These are phyloP conservation scores for Lasius platythorax DNA, from an alignment of 2,888 invertebrate species.

Conservation along the genomic window DNA sequence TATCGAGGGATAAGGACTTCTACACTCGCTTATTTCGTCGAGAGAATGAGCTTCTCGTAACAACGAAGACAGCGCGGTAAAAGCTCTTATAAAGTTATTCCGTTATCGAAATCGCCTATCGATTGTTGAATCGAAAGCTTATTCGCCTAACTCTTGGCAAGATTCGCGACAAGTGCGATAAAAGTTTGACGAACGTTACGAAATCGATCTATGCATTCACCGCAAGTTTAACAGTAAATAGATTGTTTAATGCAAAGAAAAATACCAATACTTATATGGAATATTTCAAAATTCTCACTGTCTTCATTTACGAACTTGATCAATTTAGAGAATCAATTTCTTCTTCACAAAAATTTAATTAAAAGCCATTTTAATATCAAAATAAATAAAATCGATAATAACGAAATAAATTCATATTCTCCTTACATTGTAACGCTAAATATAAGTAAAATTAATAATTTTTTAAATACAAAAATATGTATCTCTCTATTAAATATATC, in stretches of 20 bases:
- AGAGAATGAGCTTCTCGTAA: slow-evolving; percentile 56
- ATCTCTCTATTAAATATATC: not conserved
- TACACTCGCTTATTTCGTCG: slow-evolving; percentile 47
- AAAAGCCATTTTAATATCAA: not conserved
- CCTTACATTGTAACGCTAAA: not conserved
- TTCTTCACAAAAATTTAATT: not conserved
- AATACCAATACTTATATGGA: not conserved
- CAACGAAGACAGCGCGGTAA: slow-evolving; percentile 60
- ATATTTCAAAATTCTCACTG: not conserved
- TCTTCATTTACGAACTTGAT: not conserved
- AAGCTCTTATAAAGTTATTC: slow-evolving; percentile 58
- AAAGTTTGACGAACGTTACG: slow-evolving; percentile 25
- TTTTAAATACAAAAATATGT: not conserved
- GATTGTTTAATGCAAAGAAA: not conserved
- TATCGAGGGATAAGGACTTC: slow-evolving; percentile 65
- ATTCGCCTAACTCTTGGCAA: slow-evolving; percentile 32
- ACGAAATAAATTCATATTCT: not conserved
- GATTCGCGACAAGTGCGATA: not conserved
- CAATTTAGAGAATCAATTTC: not conserved
- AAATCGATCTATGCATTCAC: not conserved
- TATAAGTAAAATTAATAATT: not conserved
- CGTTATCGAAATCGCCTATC: slow-evolving; percentile 41
- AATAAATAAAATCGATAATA: not conserved
- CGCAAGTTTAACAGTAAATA: not conserved
- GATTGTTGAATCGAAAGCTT: slow-evolving; percentile 40